These are phyloP conservation scores for Microtus montanus DNA, from an alignment of 2,113 vertebrate species.

Conservation along the genomic window DNA sequence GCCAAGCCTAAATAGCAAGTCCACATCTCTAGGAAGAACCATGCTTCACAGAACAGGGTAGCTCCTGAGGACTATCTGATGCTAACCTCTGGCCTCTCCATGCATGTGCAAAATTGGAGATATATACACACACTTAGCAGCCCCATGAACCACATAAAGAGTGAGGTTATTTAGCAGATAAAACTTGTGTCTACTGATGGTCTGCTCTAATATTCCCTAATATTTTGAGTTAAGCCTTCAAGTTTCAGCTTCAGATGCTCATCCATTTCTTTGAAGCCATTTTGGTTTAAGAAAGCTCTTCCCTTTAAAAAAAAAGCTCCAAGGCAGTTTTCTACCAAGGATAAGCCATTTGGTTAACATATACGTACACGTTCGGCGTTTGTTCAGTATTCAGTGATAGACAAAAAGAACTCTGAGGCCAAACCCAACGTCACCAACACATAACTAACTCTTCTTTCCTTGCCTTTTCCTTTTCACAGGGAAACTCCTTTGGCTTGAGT, in stretches of 20 bases:
- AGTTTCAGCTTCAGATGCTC: neutral
- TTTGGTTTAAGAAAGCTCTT: neutral
- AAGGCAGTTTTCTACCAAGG: neutral
- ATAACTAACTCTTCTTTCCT: neutral
- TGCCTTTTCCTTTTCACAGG: neutral
- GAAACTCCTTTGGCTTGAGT: neutral
- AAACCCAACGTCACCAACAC: neutral
- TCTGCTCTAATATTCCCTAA: neutral
- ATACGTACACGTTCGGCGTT: neutral
- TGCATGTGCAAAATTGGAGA: neutral
- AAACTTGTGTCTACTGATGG: neutral
- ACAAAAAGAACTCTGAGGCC: slow-evolving; percentile 16
- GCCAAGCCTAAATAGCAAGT: neutral
- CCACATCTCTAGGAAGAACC: neutral
- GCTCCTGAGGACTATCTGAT: neutral
- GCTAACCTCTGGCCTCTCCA: neutral
- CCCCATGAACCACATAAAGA: neutral
- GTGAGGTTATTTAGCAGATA: neutral
- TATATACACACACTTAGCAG: neutral
- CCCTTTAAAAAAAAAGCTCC: neutral
- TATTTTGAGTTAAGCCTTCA: neutral
- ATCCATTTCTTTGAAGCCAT: neutral
- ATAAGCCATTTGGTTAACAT: slow-evolving; percentile 23
- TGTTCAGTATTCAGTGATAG: neutral
- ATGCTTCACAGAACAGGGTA: neutral